Conservation (phyloP, 2,113 vertebrate genomes). For the Labrus mixtus region DNA sequence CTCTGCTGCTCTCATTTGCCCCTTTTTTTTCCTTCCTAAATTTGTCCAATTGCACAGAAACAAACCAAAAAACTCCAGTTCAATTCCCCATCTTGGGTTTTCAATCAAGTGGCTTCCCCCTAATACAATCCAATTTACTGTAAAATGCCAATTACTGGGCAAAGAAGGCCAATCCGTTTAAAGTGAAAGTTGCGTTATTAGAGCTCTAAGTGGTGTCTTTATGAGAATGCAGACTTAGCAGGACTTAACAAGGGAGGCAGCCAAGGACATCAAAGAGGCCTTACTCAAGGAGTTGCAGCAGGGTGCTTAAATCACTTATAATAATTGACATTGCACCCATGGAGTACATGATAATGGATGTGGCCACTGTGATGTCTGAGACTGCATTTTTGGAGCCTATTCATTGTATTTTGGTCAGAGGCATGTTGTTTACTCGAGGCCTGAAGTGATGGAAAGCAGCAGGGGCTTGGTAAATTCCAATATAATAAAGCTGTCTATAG, state of each 20-base stretch:
- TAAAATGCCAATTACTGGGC: constrained; percentile 63
- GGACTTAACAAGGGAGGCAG: constrained; percentile 63
- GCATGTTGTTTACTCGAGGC: too few relatives aligned
- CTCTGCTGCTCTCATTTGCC: constrained; percentile 29
- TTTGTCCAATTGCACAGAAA: constrained; percentile 6
- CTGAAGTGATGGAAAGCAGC: too few relatives aligned
- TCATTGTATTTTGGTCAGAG: background rate
- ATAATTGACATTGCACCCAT: constrained; percentile 59
- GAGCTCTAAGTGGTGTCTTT: constrained; percentile 50
- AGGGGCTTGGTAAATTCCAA: too few relatives aligned
- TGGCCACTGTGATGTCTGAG: background rate
- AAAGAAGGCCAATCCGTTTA: constrained; percentile 26
- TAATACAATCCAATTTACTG: constrained; percentile 54
- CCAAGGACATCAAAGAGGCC: constrained; percentile 46
- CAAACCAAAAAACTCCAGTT: constrained; percentile 28
- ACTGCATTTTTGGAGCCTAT: background rate
- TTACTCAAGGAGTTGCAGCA: constrained; percentile 53
- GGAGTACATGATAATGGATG: background rate
- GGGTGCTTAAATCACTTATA: constrained; percentile 72
- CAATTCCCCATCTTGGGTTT: constrained; percentile 31
- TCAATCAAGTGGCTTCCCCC: constrained; percentile 42
- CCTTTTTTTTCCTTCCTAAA: background rate
- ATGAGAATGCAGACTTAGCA: constrained; percentile 64
- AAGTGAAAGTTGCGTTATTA: constrained; percentile 53
- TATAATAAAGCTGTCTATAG: too few relatives aligned